Evolutionary conservation across 2,888 invertebrate genomes (phyloP).

Genomic region (Chrysolina oricalcia): DNA sequence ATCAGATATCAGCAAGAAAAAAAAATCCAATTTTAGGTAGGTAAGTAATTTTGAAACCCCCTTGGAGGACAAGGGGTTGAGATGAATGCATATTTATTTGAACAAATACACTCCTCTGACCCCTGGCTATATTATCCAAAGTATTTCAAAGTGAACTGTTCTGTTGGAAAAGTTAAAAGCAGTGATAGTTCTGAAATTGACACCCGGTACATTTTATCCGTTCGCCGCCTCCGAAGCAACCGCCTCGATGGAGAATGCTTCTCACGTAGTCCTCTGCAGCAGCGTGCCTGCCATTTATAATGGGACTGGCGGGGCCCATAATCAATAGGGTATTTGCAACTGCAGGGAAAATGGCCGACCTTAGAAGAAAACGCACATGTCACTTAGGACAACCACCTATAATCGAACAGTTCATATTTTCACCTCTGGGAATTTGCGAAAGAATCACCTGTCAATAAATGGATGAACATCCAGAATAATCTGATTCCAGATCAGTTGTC

Average conservation of each 20-base stretch:
- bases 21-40: too few relatives aligned
- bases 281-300: conserved; percentile 71
- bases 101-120: not conserved
- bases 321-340: conserved; percentile 75
- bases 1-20: too few relatives aligned
- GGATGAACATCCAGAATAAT: not conserved
- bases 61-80: too few relatives aligned
- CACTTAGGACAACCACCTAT: conserved; percentile 65
- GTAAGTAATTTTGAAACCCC: too few relatives aligned
- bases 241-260: conserved; percentile 72
- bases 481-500: not conserved
- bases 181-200: conserved; percentile 11
- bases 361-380: conserved; percentile 67
- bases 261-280: conserved; percentile 72
- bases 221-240: conserved; percentile 69
- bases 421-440: conserved; percentile 12
- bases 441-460: not conserved
- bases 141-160: not conserved
- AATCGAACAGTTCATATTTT: conserved; percentile 48
- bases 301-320: conserved; percentile 71
- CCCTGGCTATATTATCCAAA: not conserved
- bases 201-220: conserved; percentile 51
- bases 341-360: conserved; percentile 72
- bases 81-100: not conserved
- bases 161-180: not conserved